Base-by-base conservation (phyloP, 2,797 vertebrate species). In the Amblyopsis hoosieri region DNA sequence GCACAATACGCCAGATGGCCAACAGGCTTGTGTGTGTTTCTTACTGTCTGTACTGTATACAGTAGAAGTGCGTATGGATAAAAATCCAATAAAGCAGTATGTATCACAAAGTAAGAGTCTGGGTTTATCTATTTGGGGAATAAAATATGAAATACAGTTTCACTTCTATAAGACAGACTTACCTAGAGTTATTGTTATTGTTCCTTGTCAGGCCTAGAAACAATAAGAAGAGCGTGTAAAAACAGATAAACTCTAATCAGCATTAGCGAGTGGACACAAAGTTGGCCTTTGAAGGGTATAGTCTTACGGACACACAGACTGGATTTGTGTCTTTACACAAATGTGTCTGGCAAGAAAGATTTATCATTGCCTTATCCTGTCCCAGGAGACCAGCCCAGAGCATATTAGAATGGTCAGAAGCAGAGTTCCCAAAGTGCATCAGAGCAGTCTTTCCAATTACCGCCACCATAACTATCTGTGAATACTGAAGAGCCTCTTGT, bases 281-380 rank as follows among this genome's bases (percentile, higher is more conserved):
- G 47, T 17, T 47, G 19, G 57, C 12, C 63, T 74, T 67, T 65
- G n/a, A 29, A 58, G n/a, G 50, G 47, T 37, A 66, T 67, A 60
- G 60, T n/a, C 78, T 78, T 69, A 83, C 65, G 54, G 56, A 59
- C 52, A 57, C 14, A 71, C 37, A 76, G 84, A 68, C 60, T 60
- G 58, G 72, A 86, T 84, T 84, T 84, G 74, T 72, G 62, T 72
- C 64, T 84, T 74, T 76, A 81, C 77, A 83, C 77, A 67, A 79
- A 75, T 59, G 53, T 75, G 70, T 75, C 66, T 67, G 54, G 58
- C 83, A 66, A 73, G 3, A 75, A 76, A 66, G 66, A 75, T 84
- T 75, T 68, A 49, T 83, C 66, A 65, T 63, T 49, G 49, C 37
- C 50, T 17, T 37, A 76, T 68, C 59, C 76, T 68, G 64, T 60